A percentile compares a stretch with the other conserved stretches of the same genome.
phyloP scores from a whole-genome alignment of 2,113 vertebrate species.

The Tichodroma muraria region DNA sequence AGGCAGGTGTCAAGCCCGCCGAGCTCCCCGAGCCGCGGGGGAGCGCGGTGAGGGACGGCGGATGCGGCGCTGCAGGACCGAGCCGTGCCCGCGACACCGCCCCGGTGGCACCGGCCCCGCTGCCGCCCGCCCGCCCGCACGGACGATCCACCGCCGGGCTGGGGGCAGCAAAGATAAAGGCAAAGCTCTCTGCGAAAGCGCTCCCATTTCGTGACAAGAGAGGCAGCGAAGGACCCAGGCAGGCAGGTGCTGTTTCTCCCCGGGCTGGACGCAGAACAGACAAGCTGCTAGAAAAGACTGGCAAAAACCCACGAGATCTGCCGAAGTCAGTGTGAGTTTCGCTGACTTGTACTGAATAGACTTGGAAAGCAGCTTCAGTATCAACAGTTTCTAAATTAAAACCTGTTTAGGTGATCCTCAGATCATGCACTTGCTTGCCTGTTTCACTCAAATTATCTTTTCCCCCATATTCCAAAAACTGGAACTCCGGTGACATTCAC shows the following conservation, averaged over 20 bases:
- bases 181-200: background rate
- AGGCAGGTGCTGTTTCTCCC: conserved; percentile 7
- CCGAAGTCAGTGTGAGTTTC: background rate
- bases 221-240: background rate
- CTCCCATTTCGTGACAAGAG: background rate
- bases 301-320: background rate
- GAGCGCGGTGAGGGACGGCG: background rate
- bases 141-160: background rate
- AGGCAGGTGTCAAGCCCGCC: background rate
- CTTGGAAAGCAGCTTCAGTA: background rate
- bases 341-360: background rate
- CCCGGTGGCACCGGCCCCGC: background rate
- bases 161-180: background rate
- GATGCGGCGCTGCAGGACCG: background rate
- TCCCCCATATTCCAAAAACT: background rate
- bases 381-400: conserved; percentile 10
- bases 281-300: background rate
- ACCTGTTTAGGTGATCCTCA: background rate
- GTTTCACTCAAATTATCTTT: background rate
- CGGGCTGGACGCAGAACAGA: background rate
- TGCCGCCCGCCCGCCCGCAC: background rate
- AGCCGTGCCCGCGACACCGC: background rate
- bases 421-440: background rate
- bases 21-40: background rate
- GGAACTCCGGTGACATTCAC: background rate